Evolutionary conservation across 2,888 invertebrate genomes (phyloP).

Genomic region (Pseudococcus viburni): DNA sequence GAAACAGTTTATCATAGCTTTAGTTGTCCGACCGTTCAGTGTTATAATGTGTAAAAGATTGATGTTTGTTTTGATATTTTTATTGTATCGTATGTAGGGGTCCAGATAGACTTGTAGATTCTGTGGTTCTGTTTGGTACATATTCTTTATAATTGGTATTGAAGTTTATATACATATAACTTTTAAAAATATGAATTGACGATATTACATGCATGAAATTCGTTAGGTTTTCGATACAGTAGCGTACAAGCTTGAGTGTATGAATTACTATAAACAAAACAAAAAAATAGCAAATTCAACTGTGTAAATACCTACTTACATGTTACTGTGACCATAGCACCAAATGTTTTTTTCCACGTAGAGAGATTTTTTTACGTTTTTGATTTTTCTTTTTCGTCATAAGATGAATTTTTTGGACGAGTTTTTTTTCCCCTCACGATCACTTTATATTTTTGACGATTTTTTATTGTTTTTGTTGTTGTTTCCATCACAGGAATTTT

Average conservation of each 20-base stretch:
- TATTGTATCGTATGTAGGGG: constrained; percentile 11
- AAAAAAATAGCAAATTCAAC: background rate
- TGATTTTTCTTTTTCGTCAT: constrained; percentile 12
- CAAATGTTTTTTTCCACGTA: constrained; percentile 50
- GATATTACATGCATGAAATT: constrained; percentile 51
- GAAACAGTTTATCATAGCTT: constrained; percentile 39
- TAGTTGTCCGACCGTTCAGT: constrained; percentile 50
- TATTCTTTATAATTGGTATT: constrained; percentile 14
- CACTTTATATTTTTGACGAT: background rate
- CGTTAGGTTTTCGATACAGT: constrained; percentile 48
- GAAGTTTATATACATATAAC: background rate
- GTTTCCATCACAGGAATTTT: constrained; percentile 49
- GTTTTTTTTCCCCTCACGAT: constrained; percentile 37
- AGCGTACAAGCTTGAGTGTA: constrained; percentile 50
- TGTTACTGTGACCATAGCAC: constrained; percentile 8
- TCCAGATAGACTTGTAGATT: constrained; percentile 48
- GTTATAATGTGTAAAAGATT: constrained; percentile 54
- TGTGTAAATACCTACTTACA: constrained; percentile 8
- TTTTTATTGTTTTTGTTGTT: constrained; percentile 22
- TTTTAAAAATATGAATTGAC: constrained; percentile 22
- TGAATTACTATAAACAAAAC: constrained; percentile 27
- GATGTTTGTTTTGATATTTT: constrained; percentile 33
- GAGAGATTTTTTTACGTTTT: constrained; percentile 47
- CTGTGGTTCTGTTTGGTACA: constrained; percentile 48
- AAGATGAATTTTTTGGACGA: constrained; percentile 18